Conservation (phyloP, 2,888 invertebrate species). For the Glyphotaelius pellucidus region DNA sequence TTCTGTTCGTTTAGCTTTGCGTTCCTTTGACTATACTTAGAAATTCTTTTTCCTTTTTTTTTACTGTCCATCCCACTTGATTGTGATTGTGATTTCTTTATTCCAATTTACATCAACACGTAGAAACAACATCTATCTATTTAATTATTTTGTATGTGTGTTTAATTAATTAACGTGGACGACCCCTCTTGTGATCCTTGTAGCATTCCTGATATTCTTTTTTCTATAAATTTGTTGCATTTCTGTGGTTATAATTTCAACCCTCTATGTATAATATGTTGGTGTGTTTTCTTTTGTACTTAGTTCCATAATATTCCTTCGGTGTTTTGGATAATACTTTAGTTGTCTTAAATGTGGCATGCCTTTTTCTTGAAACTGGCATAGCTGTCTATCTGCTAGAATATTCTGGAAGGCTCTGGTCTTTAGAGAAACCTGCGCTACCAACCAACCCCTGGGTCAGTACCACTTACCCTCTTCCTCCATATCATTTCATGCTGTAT, state of each 20-base stretch:
- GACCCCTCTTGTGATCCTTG: constrained; percentile 21
- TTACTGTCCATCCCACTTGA: not conserved
- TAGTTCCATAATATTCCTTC: constrained; percentile 45
- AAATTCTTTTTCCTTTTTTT: not conserved
- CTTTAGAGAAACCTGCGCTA: constrained; percentile 27
- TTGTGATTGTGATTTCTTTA: not conserved
- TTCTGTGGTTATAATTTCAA: constrained; percentile 39
- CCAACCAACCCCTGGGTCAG: constrained; percentile 36
- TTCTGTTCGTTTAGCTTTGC: not conserved
- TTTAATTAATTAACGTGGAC: not conserved
- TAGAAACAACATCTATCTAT: not conserved
- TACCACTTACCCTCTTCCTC: constrained; percentile 17
- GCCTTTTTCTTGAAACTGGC: constrained; percentile 56
- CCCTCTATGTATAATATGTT: constrained; percentile 41
- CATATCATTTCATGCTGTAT: constrained; percentile 39
- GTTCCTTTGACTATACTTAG: not conserved
- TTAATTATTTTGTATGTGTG: not conserved
- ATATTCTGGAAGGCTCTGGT: constrained; percentile 43
- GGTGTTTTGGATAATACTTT: constrained; percentile 49
- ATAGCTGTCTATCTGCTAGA: constrained; percentile 48
- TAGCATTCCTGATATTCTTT: constrained; percentile 27
- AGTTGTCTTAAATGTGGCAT: constrained; percentile 55
- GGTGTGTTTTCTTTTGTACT: constrained; percentile 50
- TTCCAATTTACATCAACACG: not conserved
- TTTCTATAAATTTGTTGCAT: constrained; percentile 36